Base-by-base conservation (phyloP, 2,888 invertebrate genomes). In the Platycnemis pennipes region DNA sequence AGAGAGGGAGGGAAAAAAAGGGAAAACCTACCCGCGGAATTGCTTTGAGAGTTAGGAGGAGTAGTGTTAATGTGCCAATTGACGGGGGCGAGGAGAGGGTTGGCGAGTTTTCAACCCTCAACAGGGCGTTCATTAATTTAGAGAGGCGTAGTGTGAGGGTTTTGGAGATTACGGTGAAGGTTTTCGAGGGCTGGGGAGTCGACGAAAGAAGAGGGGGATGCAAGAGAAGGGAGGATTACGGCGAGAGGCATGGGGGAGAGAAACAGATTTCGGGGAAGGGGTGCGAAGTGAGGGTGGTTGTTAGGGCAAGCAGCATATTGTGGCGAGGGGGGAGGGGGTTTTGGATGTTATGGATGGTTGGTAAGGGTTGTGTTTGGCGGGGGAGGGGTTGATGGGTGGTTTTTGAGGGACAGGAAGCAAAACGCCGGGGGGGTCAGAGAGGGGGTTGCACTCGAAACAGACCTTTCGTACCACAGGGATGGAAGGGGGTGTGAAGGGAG, bases 51-150 rank as follows among this genome's bases (percentile, higher is more conserved):
- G 77, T 37, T 77, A 77, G 37, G 26, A 77, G 37, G 77, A 77
- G 77, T 77, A n/a, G 69, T 69, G 69, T 31, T 77, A 77, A 77
- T 77, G 77, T n/a, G 77, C 77, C 77, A 77, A 77, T 77, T 77
- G 77, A 13, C 77, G 77, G 77, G 77, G 11, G 31, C 4, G 13
- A 11, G n/a, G 77, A 26, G 37, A n/a, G 37, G 77, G 26, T 77
- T 77, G 77, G 77, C 77, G 77, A 77, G 77, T 77, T 77, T 77
- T 77, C 77, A 77, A 37, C 77, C 77, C 77, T 77, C 77, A 77
- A 77, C 77, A 77, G 77, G 77, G 77, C 77, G 77, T 77, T 77
- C 77, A 77, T 77, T 77, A 77, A 77, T 77, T 77, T 77, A 37
- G 77, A 77, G 77, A 37, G 77, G 77, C 77, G 77, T 77, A 77